Base-by-base conservation (phyloP, 2,888 invertebrate genomes). In the Scaptodrosophila latifasciaeformis region DNA sequence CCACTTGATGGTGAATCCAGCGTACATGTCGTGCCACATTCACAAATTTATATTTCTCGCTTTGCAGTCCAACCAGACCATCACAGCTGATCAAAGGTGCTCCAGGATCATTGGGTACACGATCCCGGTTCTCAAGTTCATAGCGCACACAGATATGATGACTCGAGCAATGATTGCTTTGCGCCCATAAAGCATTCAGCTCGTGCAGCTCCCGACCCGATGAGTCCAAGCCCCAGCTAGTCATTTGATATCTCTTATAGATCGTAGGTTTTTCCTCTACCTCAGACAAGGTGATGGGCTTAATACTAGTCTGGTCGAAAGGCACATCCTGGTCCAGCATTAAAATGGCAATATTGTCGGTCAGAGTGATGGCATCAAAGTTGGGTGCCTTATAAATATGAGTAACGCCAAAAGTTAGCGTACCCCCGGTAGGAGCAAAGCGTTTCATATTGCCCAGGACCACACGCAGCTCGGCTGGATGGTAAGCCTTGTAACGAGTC, bases 401-500 rank as follows among this genome's bases (percentile, higher is more conserved):
- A 3, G 83, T 85, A 7, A 84, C 82, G 0, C 74, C 68, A 9
- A 65, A 70, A 9, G 72, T 44, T 4, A 79, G 48, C 0, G 75
- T 75, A 40, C 76, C 57, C 1, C 56, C 48, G 1, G 48, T 54
- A 7, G 67, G 70, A 3, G 70, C 65, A 37, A 79, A 74, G 3
- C 74, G 67, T n/a, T 59, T 69, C 7, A 68, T 74, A 57, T 72
- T 75, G 35, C 82, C 84, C 60, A 84, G 42, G 19, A 84, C 65
- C 0, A 85, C 79, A 4, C 71, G 66, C 35, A 84, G 53, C 48
- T 84, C 81, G 3, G 85, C 69, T 0, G 84, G 85, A 70, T 84
- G 84, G 47, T 82, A 82, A 29, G 47, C 49, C 2, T 18, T 24
- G n/a, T 59, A 53, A 3, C 37, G 54, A 0, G 9, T 53, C 19